Conservation (phyloP, 2,797 vertebrate species). For the Taeniopygia guttata region DNA sequence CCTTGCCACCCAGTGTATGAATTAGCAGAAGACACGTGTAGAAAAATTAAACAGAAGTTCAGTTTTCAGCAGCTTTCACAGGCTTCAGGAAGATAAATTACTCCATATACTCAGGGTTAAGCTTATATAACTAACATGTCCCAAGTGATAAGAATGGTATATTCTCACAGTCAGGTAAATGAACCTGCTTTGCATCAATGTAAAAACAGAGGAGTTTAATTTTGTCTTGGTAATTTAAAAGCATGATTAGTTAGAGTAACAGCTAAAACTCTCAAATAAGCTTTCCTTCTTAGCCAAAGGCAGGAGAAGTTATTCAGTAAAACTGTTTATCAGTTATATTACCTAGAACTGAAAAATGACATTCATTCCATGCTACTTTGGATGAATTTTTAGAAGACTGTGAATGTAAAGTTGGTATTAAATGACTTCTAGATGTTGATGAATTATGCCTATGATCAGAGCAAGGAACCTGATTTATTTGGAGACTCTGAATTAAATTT, state of each 20-base stretch:
- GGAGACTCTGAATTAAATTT: slow-evolving; percentile 12
- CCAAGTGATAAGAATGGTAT: neutral
- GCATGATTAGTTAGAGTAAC: neutral
- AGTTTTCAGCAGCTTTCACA: neutral
- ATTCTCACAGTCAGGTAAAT: neutral
- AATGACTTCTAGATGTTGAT: neutral
- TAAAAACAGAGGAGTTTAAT: neutral
- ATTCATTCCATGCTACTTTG: neutral
- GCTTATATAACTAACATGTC: neutral
- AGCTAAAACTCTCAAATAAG: neutral
- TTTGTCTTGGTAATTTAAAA: neutral
- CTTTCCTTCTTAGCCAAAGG: neutral
- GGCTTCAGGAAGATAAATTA: neutral
- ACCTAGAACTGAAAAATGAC: neutral
- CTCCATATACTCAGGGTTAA: neutral
- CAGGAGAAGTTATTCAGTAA: neutral
- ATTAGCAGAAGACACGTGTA: neutral
- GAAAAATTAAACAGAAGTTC: neutral
- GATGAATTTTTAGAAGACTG: neutral
- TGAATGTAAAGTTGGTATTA: neutral
- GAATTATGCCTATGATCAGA: neutral
- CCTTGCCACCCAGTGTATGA: neutral
- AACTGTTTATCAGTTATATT: neutral
- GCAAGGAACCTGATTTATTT: neutral
- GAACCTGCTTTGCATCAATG: neutral